A percentile compares a stretch with the other conserved stretches of the same genome.
These are phyloP conservation scores for Brotula barbata DNA, from an alignment of 2,797 vertebrate species.

Conservation along the genomic window DNA sequence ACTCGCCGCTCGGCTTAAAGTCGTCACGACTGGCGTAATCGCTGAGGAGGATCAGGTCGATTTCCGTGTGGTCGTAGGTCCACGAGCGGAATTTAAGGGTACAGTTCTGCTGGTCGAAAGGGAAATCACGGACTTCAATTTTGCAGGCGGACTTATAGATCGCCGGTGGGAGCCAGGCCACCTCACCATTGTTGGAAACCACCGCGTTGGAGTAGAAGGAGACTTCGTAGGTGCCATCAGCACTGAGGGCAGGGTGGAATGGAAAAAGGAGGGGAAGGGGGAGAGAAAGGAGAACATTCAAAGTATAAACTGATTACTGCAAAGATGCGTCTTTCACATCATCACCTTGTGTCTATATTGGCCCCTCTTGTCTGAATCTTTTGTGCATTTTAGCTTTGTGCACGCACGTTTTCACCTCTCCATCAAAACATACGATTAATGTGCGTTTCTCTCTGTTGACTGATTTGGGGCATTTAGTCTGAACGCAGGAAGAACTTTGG, in stretches of 20 bases:
- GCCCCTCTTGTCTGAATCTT: no score
- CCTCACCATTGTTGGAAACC: slow-evolving; percentile 81
- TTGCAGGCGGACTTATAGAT: slow-evolving; percentile 86
- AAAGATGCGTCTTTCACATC: neutral
- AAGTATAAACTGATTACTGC: slow-evolving; percentile 1
- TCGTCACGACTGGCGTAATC: slow-evolving; percentile 82
- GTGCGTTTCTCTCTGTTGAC: no score
- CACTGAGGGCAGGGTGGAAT: slow-evolving; percentile 56
- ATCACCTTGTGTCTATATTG: no score
- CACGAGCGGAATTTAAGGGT: slow-evolving; percentile 84
- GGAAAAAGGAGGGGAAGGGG: neutral
- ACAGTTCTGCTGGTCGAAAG: slow-evolving; percentile 87
- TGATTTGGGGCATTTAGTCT: no score
- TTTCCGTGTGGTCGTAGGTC: slow-evolving; percentile 85
- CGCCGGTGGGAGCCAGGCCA: slow-evolving; percentile 82
- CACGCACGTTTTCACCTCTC: no score
- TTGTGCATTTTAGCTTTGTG: no score
- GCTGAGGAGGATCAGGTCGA: slow-evolving; percentile 80
- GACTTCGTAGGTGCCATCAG: slow-evolving; percentile 83
- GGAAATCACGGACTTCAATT: slow-evolving; percentile 84
- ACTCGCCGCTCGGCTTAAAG: slow-evolving; percentile 83
- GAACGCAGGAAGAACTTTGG: slow-evolving; percentile 17
- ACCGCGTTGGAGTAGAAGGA: slow-evolving; percentile 83
- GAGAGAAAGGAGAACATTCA: neutral
- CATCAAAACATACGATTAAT: no score